Evolutionary conservation across 1,140 invertebrate species (phyloP).

Genomic region (Diorhabda elongata): DNA sequence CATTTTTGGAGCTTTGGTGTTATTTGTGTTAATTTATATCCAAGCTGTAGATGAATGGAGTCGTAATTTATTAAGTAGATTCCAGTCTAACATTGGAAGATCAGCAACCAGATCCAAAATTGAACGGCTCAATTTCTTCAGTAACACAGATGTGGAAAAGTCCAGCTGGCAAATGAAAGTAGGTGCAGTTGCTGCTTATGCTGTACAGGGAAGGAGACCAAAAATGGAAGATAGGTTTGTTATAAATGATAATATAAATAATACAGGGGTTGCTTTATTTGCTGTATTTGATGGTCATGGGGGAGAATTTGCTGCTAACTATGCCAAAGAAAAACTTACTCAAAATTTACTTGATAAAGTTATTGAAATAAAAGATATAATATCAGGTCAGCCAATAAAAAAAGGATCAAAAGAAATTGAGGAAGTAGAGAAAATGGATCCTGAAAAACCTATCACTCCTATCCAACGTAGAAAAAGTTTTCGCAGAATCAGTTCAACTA

Average conservation of each 20-base stretch:
- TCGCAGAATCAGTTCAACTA: conserved; percentile 59
- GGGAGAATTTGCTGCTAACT: conserved; percentile 90
- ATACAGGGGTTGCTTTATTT: conserved; percentile 76
- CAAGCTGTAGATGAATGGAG: conserved; percentile 77
- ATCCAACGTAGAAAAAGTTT: conserved; percentile 61
- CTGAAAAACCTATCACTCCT: conserved; percentile 41
- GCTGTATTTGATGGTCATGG: conserved; percentile 94
- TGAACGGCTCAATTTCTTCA: conserved; percentile 54
- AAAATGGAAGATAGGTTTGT: conserved; percentile 93
- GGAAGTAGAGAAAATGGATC: conserved; percentile 46
- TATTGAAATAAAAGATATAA: conserved; percentile 64
- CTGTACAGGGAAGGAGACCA: conserved; percentile 80
- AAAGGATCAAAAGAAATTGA: conserved; percentile 45
- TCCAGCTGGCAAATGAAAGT: conserved; percentile 74
- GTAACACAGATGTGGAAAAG: conserved; percentile 54
- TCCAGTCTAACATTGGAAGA: conserved; percentile 63
- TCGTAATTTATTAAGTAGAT: conserved; percentile 64
- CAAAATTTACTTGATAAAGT: conserved; percentile 73
- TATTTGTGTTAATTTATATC: conserved; percentile 69
- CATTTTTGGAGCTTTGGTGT: conserved; percentile 60
- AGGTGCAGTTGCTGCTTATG: conserved; percentile 74
- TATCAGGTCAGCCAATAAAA: conserved; percentile 54
- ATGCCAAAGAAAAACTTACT: conserved; percentile 77
- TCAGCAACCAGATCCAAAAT: conserved; percentile 53
- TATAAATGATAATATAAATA: conserved; percentile 70